Evolutionary conservation across 2,797 vertebrate genomes (phyloP), one percentile per base, ranked within the genome.

Genomic region (Gymnodraco acuticeps): DNA sequence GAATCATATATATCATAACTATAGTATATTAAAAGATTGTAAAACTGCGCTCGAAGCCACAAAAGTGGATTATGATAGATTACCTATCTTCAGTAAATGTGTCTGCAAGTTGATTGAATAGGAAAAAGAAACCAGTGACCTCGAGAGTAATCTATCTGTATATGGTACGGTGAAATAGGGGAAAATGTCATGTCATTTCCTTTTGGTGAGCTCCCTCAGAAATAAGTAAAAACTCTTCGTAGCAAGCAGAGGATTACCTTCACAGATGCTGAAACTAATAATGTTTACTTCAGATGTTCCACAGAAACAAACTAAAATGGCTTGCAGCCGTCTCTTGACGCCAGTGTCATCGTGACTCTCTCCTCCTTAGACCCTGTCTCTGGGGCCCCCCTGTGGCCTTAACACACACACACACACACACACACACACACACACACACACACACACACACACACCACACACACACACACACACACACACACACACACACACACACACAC

Each of bases 361-460:
- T 8, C 54, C 78, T 87, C 75, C 65, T 84, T 54, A 75, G 83
- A 83, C 75, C 69, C 86, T 80, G 91, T 94, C 93, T 95, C 89
- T 94, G 92, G 92, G 89, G 91, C 94, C 94, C 94, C 92, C 94
- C 88, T 93, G 94, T 94, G 94, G 94, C 91, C 90, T 92, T 45
- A 64, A 23, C 27, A 27, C 27, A 27, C 27, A 27, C 27, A 27
- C 27, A 27, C 27, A 27, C 27, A 27, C 27, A 27, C 27, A 27
- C 27, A 27, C 27, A 27, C 27, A 27, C 27, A 27, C 3, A 4
- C 3, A 4, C 3, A 4, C 3, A 4, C 23, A 27, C 23, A 27
- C 23, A 27, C 23, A 27, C 3, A 23, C 23, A 23, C 23, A 23
- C 23, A 23, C 23, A 23, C 23, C 23, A 23, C 3, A 23, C 23